These are phyloP conservation scores for Panulirus ornatus DNA, from an alignment of 1,140 invertebrate species.

Conservation along the genomic window DNA sequence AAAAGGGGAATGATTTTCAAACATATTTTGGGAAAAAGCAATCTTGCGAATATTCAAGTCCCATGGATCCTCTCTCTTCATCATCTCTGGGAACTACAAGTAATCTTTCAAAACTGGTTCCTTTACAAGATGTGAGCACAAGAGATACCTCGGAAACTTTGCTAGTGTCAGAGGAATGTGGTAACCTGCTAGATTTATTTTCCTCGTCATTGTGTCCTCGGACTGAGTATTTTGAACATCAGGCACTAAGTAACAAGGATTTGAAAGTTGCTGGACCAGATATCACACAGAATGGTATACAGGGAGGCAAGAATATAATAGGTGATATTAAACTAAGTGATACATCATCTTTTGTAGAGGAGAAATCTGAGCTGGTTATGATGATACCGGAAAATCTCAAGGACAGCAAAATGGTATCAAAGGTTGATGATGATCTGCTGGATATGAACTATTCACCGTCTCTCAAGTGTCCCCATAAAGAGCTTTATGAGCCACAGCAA, in stretches of 20 bases:
- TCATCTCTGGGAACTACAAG: neutral
- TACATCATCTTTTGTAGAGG: neutral
- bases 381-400: neutral
- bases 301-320: too few species aligned
- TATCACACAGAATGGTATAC: too few species aligned
- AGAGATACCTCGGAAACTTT: neutral
- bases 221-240: too few species aligned
- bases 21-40: neutral
- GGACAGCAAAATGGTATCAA: neutral
- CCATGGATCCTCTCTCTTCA: neutral
- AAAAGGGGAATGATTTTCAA: neutral
- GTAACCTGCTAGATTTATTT: conserved; percentile 2
- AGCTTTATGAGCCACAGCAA: neutral
- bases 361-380: neutral
- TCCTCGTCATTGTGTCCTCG: too few species aligned
- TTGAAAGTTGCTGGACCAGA: too few species aligned
- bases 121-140: neutral
- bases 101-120: neutral
- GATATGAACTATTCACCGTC: neutral
- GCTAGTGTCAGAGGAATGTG: neutral
- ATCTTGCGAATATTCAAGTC: neutral
- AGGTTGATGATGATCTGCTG: neutral
- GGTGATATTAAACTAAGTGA: too few species aligned
- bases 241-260: too few species aligned
- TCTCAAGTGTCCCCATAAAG: neutral